Percentiles rank a stretch among this genome's conserved stretches.
Conservation (phyloP, 2,888 invertebrate genomes). For the Agrochola circellaris region DNA sequence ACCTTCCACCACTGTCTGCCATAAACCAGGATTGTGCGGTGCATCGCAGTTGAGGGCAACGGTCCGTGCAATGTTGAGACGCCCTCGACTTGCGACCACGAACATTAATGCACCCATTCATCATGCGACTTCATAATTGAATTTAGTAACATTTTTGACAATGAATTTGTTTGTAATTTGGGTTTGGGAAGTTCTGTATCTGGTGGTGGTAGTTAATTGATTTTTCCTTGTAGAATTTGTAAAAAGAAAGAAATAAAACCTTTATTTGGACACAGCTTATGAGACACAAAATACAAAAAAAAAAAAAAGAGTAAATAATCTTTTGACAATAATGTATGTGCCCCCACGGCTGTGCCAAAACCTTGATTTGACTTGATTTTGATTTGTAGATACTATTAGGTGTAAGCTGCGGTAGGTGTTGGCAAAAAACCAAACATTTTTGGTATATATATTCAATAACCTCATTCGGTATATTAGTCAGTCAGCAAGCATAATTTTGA, state of each 20-base stretch:
- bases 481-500: not conserved
- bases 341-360: no score
- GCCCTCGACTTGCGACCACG: conserved; percentile 57
- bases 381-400: not conserved
- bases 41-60: conserved; percentile 55
- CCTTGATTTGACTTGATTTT: not conserved
- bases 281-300: no score
- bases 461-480: no score
- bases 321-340: no score
- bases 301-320: no score
- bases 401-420: not conserved
- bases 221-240: conserved; percentile 7
- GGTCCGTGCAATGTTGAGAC: conserved; percentile 62
- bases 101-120: conserved; percentile 62
- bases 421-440: not conserved
- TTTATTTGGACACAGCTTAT: no score
- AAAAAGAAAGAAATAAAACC: no score
- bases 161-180: conserved; percentile 51
- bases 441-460: not conserved
- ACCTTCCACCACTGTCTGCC: conserved; percentile 50
- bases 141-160: conserved; percentile 61
- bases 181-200: conserved; percentile 44
- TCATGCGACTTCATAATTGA: conserved; percentile 65
- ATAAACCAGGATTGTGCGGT: conserved; percentile 64
- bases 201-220: conserved; percentile 12